Evolutionary conservation across 1,140 invertebrate species (phyloP), one percentile per base, ranked within the genome.

Genomic region (Ganaspis sp.): DNA sequence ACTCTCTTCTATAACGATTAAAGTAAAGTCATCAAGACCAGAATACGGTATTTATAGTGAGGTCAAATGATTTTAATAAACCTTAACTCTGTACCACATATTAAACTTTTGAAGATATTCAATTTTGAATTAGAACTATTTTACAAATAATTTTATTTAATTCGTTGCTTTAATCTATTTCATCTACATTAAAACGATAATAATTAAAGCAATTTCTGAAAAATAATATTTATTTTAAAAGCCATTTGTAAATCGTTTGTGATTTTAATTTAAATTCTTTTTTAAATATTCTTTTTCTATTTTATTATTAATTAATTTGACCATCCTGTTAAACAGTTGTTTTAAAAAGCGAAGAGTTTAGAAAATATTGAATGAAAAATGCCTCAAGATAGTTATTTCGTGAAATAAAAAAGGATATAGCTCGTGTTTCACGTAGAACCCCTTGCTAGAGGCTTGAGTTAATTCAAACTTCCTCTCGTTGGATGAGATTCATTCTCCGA

Each of bases 401-500:
- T 64, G 58, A 64, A n/a, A 64, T 64, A 34, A 64, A 64, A 64
- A 64, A 15, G 21, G 23, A 58, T 58, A 26, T 11, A 58, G 23
- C 58, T 64, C 58, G 26, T 70, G 69, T 42, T 38, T 70, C 69
- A 70, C 34, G 34, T 19, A 38, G 19, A 17, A 42, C 40, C 70
- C 34, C 70, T 40, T 74, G 76, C 74, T 74, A 81, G 73, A 81
- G 81, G 80, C 83, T 87, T 81, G 73, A 84, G 83, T 85, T 91
- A 90, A 91, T 91, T 90, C 85, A 80, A 88, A 90, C 90, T 90
- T 91, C 90, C 89, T 90, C 84, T 87, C 81, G 81, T 76, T 86
- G 86, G 88, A 90, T 90, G 89, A 90, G 89, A 91, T 91, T 91
- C 89, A 90, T 90, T 91, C 87, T 82, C 84, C 87, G 86, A 87